A percentile compares a stretch with the other conserved stretches of the same genome.
Conservation (phyloP, 2,888 invertebrate species). For the Synergus umbraculus region DNA sequence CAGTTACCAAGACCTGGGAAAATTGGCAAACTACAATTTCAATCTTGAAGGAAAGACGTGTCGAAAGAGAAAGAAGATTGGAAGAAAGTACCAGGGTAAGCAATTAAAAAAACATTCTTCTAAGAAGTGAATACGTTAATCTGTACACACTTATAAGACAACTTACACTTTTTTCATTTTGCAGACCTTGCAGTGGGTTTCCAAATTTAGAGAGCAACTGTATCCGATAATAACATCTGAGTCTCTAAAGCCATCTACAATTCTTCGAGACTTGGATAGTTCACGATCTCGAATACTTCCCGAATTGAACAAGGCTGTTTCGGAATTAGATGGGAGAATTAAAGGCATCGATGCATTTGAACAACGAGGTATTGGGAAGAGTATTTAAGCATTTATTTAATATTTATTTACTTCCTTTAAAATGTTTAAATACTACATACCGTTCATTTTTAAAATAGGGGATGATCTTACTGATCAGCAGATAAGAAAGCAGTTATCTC, state of each 20-base stretch:
- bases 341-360: constrained; percentile 83
- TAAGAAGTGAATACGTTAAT: background rate
- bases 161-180: constrained; percentile 57
- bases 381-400: constrained; percentile 26
- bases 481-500: constrained; percentile 83
- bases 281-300: constrained; percentile 80
- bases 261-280: constrained; percentile 80
- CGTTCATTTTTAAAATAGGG: constrained; percentile 59
- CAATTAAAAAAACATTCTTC: background rate
- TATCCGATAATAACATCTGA: constrained; percentile 86
- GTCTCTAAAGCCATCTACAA: constrained; percentile 80
- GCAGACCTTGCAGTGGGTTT: constrained; percentile 83
- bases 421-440: background rate
- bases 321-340: constrained; percentile 84
- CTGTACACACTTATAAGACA: background rate
- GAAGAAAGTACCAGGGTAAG: constrained; percentile 74
- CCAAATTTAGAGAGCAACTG: constrained; percentile 85
- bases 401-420: constrained; percentile 16
- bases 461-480: constrained; percentile 80
- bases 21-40: constrained; percentile 84
- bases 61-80: constrained; percentile 78
- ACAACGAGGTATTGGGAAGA: constrained; percentile 78
- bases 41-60: constrained; percentile 76
- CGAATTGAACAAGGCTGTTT: constrained; percentile 82
- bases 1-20: constrained; percentile 85